A percentile compares a stretch with the other conserved stretches of the same genome.
phyloP scores from a whole-genome alignment of 2,888 invertebrate genomes.

The Yponomeuta evonymella region DNA sequence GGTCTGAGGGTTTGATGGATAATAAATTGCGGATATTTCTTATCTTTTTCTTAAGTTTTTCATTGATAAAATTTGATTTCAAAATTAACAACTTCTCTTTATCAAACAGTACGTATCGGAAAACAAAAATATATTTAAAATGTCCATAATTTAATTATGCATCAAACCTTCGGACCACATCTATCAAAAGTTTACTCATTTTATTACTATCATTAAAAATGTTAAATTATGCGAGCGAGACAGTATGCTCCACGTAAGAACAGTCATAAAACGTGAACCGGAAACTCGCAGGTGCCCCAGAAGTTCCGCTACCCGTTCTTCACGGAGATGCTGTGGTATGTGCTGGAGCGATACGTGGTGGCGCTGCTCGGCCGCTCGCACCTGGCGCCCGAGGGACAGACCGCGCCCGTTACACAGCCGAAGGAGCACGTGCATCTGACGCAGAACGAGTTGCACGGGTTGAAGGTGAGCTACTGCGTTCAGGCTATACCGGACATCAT shows the following conservation, averaged over 20 bases:
- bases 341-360: slow-evolving; percentile 93
- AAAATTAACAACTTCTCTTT: no score
- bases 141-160: no score
- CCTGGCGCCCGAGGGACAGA: slow-evolving; percentile 67
- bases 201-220: no score
- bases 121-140: no score
- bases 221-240: no score
- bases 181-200: no score
- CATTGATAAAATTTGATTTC: no score
- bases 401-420: slow-evolving; percentile 35
- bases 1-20: no score
- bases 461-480: slow-evolving; percentile 70
- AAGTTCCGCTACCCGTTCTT: slow-evolving; percentile 99
- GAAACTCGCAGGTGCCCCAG: slow-evolving; percentile 85
- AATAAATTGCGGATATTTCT: no score
- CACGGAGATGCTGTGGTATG: slow-evolving; percentile 99
- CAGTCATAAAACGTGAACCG: neutral
- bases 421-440: slow-evolving; percentile 84
- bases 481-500: neutral
- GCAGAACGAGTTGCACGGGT: slow-evolving; percentile 85
- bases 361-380: slow-evolving; percentile 90
- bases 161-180: no score
- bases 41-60: neutral
- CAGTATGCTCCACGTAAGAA: no score
- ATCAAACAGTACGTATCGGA: no score